Evolutionary conservation across 2,888 invertebrate genomes (phyloP).

Genomic region (Liposcelis brunnea): DNA sequence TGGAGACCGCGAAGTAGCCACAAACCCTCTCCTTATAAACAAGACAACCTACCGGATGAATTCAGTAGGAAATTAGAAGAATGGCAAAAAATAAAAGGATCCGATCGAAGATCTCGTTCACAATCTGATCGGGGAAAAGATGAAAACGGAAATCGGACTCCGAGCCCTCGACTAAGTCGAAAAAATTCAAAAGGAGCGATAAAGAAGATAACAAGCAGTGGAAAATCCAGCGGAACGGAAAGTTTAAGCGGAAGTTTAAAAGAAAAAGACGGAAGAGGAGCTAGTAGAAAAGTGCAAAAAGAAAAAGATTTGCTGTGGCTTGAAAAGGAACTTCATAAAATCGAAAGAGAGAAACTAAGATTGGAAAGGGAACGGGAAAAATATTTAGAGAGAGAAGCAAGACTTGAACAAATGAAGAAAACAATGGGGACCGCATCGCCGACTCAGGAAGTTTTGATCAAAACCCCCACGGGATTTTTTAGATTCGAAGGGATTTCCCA

Average conservation of each 20-base stretch:
- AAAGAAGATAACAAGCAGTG: constrained; percentile 15
- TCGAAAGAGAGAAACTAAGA: constrained; percentile 41
- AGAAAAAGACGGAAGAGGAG: constrained; percentile 16
- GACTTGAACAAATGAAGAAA: constrained; percentile 37
- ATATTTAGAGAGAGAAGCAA: constrained; percentile 44
- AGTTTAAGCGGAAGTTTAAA: constrained; percentile 13
- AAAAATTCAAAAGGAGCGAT: constrained; percentile 22
- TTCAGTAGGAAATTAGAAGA: constrained; percentile 34
- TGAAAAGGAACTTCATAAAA: constrained; percentile 38
- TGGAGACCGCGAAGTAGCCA: constrained; percentile 32
- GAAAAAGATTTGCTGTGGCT: constrained; percentile 37
- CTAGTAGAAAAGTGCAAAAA: constrained; percentile 25
- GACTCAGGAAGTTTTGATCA: constrained; percentile 57
- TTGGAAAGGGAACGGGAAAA: constrained; percentile 42
- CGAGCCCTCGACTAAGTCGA: constrained; percentile 24
- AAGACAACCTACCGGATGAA: constrained; percentile 19
- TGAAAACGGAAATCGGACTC: constrained; percentile 11
- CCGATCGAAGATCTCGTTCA: constrained; percentile 22
- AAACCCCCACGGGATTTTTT: constrained; percentile 66
- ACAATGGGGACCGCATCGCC: constrained; percentile 35
- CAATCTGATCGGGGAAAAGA: constrained; percentile 11
- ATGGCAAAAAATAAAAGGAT: constrained; percentile 57
- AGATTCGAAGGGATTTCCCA: constrained; percentile 74
- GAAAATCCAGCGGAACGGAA: constrained; percentile 13
- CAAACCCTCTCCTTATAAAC: neutral